Evolutionary conservation across 2,113 vertebrate genomes (phyloP), one percentile per base, ranked within the genome.

Genomic region (Cisticola juncidis): DNA sequence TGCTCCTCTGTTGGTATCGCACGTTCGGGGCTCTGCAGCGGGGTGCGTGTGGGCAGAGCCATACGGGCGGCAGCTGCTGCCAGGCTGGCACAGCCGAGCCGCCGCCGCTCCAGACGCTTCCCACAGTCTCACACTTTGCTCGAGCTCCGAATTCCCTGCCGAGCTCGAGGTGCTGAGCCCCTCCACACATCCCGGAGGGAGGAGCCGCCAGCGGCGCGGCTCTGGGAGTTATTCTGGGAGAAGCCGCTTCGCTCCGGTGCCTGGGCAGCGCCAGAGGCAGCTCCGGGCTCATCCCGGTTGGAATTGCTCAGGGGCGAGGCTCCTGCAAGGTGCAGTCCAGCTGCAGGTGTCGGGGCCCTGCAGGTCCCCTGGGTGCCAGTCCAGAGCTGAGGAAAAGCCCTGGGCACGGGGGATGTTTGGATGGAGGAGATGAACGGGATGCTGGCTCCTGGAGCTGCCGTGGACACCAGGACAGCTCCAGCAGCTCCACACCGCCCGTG

Each of bases 1-100:
- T 79, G 86, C 95, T 95, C 21, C 94, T 88, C 94, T 96, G 96
- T 95, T 96, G 95, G 90, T 96, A 88, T 94, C 81, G 95, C 94
- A 96, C 96, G 40, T 91, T 91, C 36, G 36, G 93, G 81, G 61
- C 66, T 4, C 45, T 57, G 96, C 94, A 84, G 84, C 89, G 95
- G 86, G 89, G 60, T 92, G 94, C 92, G 82, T 72, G 95, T 95
- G 79, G 95, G 96, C 96, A 95, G 94, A 94, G 92, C 93, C 94
- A 97, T 86, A 97, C 81, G 94, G 95, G 88, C 3, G 70, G 94
- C 95, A 95, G 95, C 94, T 94, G 92, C 95, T 91, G 95, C 96
- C 95, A 84, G 96, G 91, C 96, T 97, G 94, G 94, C 95, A 66
- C 68, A 10, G 38, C 66, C 15, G 58, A 95, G 86, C 90, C 62